Conservation (phyloP, 2,113 vertebrate species). For the Vulpes lagopus region DNA sequence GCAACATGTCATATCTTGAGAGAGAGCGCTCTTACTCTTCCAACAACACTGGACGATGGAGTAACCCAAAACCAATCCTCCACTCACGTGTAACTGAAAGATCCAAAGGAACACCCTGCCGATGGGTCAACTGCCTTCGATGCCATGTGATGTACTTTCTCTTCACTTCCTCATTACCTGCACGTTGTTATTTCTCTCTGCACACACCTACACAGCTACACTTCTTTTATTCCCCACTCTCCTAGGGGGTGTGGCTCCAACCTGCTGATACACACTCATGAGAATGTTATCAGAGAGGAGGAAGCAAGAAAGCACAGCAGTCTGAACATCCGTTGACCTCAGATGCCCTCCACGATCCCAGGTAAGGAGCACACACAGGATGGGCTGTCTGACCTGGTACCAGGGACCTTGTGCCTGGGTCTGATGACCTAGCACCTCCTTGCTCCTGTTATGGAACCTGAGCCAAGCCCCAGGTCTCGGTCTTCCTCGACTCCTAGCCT, state of each 20-base stretch:
- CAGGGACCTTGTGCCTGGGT: not conserved
- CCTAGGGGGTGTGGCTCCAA: not conserved
- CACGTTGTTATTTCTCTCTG: not conserved
- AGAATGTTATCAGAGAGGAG: not conserved
- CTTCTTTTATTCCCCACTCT: not conserved
- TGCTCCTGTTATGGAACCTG: not conserved
- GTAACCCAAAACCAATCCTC: not conserved
- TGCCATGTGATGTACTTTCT: not conserved
- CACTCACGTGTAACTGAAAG: not conserved
- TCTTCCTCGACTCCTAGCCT: not conserved
- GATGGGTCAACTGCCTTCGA: not conserved
- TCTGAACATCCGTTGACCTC: not conserved
- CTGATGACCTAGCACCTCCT: not conserved
- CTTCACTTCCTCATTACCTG: no score
- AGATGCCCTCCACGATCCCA: not conserved
- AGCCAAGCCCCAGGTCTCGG: not conserved
- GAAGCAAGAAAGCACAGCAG: no score
- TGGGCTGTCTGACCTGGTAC: not conserved
- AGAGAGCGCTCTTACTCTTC: not conserved
- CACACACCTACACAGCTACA: not conserved
- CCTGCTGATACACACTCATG: not conserved
- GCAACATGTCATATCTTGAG: not conserved
- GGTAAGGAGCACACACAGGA: no score
- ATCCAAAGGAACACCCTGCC: not conserved
- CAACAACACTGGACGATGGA: not conserved